Evolutionary conservation across 1,140 invertebrate genomes (phyloP), one percentile per base, ranked within the genome.

Genomic region (Diprion similis): DNA sequence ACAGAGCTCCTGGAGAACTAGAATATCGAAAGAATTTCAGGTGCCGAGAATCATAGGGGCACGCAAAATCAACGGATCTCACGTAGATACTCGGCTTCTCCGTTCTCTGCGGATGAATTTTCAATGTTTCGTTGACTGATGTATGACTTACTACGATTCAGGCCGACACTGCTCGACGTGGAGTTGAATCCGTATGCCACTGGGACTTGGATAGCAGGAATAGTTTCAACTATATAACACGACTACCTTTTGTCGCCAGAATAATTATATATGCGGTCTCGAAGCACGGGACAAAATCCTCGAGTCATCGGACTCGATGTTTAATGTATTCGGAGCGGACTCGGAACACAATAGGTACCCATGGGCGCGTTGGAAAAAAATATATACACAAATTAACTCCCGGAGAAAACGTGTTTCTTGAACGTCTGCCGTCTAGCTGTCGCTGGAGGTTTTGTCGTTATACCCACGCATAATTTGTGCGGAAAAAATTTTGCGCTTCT

Each of bases 301-400:
- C 51, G 51, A 59, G 51, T 59, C 51, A 59, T 59, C n/a, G 51
- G 51, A 59, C 51, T 13, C n/a, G 51, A 59, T 59, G 51, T 59
- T 59, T 59, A 59, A 59, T 59, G 51, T 59, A 59, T 59, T 59
- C 51, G 51, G 51, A 59, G 51, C 51, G 8, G 51, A 13, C n/a
- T 37, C 9, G 51, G 11, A 59, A 59, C 51, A 59, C 51, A 59
- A 59, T 59, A 8, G 51, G n/a, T 9, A 59, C 51, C 11, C 51
- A 59, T 59, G 51, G 51, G 51, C 51, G 51, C 51, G 51, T 59
- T 17, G n/a, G 51, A 59, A 59, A 59, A 59, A 59, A 15, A 59
- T 59, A 59, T 59, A 37, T 37, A 37, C 24, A 37, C 24, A 59
- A 59, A 59, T 59, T 59, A 59, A 59, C 51, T 17, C 51, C 11